These are phyloP conservation scores for Dasypus novemcinctus DNA, from an alignment of 2,113 vertebrate species.

Conservation along the genomic window DNA sequence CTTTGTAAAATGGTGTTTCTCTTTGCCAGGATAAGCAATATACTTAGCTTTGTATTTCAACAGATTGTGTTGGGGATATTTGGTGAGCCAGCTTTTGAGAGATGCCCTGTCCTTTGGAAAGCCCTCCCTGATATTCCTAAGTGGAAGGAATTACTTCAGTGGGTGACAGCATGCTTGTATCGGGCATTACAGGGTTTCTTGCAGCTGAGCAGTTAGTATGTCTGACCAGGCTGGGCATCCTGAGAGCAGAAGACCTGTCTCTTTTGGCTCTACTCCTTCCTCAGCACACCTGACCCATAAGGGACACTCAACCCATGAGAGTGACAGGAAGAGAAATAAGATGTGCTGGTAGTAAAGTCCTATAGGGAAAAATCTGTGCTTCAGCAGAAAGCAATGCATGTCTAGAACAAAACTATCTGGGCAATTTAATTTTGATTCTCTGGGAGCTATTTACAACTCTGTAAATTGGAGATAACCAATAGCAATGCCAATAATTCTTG, in stretches of 20 bases:
- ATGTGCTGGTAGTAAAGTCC: background rate
- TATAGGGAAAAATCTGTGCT: background rate
- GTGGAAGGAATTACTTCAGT: background rate
- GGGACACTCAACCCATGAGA: accelerated
- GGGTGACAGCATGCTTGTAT: background rate
- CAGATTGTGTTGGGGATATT: background rate
- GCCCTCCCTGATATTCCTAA: background rate
- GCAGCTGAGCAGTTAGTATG: accelerated
- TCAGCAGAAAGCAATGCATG: background rate
- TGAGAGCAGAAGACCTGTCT: background rate
- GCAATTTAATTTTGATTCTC: background rate
- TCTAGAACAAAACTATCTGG: background rate
- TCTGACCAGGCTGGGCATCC: background rate
- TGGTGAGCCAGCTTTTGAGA: background rate
- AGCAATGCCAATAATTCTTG: background rate
- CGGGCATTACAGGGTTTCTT: background rate
- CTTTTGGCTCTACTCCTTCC: accelerated
- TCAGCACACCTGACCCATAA: background rate
- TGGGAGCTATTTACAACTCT: background rate
- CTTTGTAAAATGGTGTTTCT: background rate
- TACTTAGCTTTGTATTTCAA: background rate
- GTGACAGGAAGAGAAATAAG: background rate
- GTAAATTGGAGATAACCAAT: background rate
- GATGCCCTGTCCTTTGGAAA: background rate
- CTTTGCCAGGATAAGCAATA: background rate